A percentile compares a stretch with the other conserved stretches of the same genome.
These are phyloP conservation scores for Euura saliciscinereae DNA, from an alignment of 1,140 invertebrate species.

Conservation along the genomic window DNA sequence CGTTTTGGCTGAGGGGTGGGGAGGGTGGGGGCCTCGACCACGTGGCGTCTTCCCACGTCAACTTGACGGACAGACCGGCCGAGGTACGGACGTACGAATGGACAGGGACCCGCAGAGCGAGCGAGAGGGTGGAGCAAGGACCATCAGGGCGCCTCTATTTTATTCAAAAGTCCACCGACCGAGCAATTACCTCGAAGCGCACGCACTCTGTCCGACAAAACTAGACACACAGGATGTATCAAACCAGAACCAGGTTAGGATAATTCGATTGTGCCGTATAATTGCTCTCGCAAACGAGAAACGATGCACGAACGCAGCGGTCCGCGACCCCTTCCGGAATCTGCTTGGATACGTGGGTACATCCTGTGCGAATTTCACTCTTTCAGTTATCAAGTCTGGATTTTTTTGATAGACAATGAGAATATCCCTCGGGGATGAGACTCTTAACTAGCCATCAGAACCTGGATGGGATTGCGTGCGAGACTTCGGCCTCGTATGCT, in stretches of 20 bases:
- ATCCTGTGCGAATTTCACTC: too few species aligned
- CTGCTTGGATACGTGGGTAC: neutral
- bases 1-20: slow-evolving; percentile 43
- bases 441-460: too few species aligned
- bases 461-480: too few species aligned
- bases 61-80: slow-evolving; percentile 56
- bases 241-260: neutral
- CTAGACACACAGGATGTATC: slow-evolving; percentile 12
- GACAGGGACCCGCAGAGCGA: slow-evolving; percentile 35
- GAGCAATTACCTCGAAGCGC: slow-evolving; percentile 52
- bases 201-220: slow-evolving; percentile 10
- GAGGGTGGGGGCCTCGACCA: slow-evolving; percentile 47
- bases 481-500: neutral
- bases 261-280: slow-evolving; percentile 15
- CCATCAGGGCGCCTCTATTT: slow-evolving; percentile 58
- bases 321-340: slow-evolving; percentile 21
- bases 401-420: too few species aligned
- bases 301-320: slow-evolving; percentile 42
- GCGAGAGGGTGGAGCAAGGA: slow-evolving; percentile 38
- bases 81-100: slow-evolving; percentile 47
- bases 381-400: too few species aligned
- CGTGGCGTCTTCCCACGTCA: slow-evolving; percentile 61
- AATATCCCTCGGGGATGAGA: too few species aligned
- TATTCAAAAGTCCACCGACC: slow-evolving; percentile 58
- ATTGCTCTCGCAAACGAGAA: slow-evolving; percentile 9